phyloP scores from a whole-genome alignment of 2,888 invertebrate genomes.

The Spialia ferax region DNA sequence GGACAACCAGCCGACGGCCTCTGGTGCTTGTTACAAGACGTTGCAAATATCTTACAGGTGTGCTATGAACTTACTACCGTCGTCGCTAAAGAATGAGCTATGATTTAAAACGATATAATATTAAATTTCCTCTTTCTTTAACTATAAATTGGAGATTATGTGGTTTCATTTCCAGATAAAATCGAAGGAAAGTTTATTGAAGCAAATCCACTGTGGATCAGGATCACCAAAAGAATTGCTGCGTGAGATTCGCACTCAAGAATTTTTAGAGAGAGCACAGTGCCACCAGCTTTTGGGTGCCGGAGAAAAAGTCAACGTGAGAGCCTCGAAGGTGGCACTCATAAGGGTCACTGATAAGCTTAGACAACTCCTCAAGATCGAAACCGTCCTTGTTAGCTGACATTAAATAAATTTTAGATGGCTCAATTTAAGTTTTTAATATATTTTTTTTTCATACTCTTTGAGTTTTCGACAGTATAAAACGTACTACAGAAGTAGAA shows the following conservation, averaged over 20 bases:
- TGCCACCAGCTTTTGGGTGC: constrained; percentile 93
- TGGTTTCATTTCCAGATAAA: constrained; percentile 88
- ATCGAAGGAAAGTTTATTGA: constrained; percentile 92
- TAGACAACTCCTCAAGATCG: constrained; percentile 92
- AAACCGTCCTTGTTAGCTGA: constrained; percentile 91
- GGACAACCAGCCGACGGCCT: constrained; percentile 88
- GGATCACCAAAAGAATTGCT: constrained; percentile 82
- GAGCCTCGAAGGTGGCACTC: constrained; percentile 93
- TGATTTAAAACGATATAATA: neutral
- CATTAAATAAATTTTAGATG: constrained; percentile 62
- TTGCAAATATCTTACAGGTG: constrained; percentile 90
- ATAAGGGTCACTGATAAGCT: constrained; percentile 95
- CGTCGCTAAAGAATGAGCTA: neutral
- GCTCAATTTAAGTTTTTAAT: constrained; percentile 30
- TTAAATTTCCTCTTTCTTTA: neutral
- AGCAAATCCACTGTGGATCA: constrained; percentile 89
- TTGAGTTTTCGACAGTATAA: constrained; percentile 3
- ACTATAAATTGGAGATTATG: neutral
- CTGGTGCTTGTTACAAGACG: constrained; percentile 93
- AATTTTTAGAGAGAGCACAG: constrained; percentile 93
- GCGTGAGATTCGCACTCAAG: constrained; percentile 92
- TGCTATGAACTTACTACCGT: neutral
- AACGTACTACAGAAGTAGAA: constrained; percentile 4
- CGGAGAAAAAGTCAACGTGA: constrained; percentile 92
- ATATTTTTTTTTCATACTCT: constrained; percentile 11